Evolutionary conservation across 2,797 vertebrate genomes (phyloP), one percentile per base, ranked within the genome.

Genomic region (Mus spretus): DNA sequence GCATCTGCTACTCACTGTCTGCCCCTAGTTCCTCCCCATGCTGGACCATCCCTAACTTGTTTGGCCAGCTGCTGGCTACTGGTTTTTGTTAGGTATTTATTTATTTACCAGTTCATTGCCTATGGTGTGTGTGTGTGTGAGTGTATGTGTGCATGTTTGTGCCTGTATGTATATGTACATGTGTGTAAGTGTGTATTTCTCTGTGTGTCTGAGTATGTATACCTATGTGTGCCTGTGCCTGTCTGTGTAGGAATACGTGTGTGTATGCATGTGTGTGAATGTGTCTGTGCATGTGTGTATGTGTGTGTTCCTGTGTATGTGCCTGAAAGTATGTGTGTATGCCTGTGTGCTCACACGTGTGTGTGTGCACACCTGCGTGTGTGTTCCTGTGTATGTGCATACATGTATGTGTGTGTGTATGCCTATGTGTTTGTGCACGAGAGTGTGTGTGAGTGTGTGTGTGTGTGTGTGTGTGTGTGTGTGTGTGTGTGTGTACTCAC

Each of bases 331-430:
- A 31, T 81, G 19, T 81, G 53, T 12, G 6, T 59, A n/a, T 6
- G 6, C 22, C 2, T 61, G 59, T 26, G 2, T 24, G 9, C 37
- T 15, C 3, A 2, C 57, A 34, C 19, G 0, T n/a, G 6, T 17
- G 17, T 47, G 14, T 50, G 28, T 28, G 26, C 44, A 44, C 44
- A 44, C 44, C 3, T 44, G 44, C 44, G 3, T 44, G 44, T 53
- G 77, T 79, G 44, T 47, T 6, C 37, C 37, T 47, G 50, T 50
- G 50, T 50, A 2, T 50, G 50, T 50, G 50, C 10, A 12, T 50
- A 50, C 10, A 12, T 50, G 50, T 50, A 50, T 28, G 22, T 78
- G 44, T 34, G 13, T 78, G 22, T 31, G 37, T 37, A 1, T 53
- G 13, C 31, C 3, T n/a, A 4, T 24, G n/a, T 82, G 6, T 47